Conservation (phyloP, 2,888 invertebrate species). For the Gonocerus acuteangulatus region DNA sequence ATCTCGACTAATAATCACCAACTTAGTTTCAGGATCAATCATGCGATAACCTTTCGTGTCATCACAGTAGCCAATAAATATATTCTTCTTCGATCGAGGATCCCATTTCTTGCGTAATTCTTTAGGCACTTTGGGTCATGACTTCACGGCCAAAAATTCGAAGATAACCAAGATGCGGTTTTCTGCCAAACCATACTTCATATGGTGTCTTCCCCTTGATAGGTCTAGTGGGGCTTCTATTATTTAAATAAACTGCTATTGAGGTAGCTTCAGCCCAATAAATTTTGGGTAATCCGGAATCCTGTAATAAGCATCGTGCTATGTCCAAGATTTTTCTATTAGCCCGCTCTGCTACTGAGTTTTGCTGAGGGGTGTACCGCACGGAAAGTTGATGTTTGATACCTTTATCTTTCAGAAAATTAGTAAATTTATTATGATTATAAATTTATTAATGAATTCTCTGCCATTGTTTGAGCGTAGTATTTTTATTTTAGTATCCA, state of each 20-base stretch:
- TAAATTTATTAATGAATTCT: no score
- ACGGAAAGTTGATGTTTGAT: no score
- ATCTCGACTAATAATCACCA: background rate
- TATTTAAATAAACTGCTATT: slow-evolving; percentile 17
- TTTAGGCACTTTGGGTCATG: background rate
- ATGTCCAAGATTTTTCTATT: slow-evolving; percentile 14
- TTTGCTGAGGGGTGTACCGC: background rate
- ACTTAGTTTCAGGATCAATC: background rate
- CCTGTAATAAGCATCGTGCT: slow-evolving; percentile 19
- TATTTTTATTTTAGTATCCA: no score
- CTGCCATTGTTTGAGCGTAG: no score
- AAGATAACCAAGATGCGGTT: slow-evolving; percentile 11
- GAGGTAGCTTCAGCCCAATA: slow-evolving; percentile 27
- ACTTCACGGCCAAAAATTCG: slow-evolving; percentile 3
- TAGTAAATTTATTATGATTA: no score
- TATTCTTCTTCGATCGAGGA: slow-evolving; percentile 7
- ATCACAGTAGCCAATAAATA: slow-evolving; percentile 13
- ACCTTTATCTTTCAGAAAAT: no score
- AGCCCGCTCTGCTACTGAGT: background rate
- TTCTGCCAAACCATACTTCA: slow-evolving; percentile 19
- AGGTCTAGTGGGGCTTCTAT: slow-evolving; percentile 13
- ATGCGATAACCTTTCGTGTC: slow-evolving; percentile 13
- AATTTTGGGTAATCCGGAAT: slow-evolving; percentile 3
- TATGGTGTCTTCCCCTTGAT: slow-evolving; percentile 11
- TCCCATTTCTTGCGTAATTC: slow-evolving; percentile 13